Conservation (phyloP, 2,113 vertebrate species). For the Upupa epops region DNA sequence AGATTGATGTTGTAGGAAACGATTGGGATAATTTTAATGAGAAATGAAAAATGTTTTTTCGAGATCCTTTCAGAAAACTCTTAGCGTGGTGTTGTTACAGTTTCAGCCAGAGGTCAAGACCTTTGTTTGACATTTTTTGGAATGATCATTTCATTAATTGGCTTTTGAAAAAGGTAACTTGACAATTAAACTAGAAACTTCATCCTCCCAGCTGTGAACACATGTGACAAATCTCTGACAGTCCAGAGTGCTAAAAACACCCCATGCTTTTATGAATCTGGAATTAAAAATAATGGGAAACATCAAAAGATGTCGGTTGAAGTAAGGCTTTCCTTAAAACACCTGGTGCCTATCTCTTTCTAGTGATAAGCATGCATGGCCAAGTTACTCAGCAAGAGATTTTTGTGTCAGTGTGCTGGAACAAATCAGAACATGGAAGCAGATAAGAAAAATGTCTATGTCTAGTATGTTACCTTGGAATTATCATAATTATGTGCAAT, state of each 20-base stretch:
- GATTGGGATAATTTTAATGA: background rate
- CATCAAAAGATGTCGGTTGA: rapidly evolving
- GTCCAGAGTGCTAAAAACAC: background rate
- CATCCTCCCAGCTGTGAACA: background rate
- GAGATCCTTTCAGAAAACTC: background rate
- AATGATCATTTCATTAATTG: background rate
- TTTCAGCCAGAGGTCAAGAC: background rate
- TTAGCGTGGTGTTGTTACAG: background rate
- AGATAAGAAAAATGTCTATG: background rate
- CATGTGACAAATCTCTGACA: background rate
- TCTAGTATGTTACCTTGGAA: background rate
- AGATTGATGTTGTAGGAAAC: background rate
- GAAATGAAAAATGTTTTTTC: background rate
- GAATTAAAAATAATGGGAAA: background rate
- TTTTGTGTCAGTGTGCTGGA: background rate
- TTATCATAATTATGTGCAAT: background rate
- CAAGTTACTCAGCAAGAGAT: background rate
- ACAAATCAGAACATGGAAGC: background rate
- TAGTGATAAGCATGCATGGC: rapidly evolving
- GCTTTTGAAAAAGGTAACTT: background rate
- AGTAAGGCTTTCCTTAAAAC: background rate
- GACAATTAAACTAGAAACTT: background rate
- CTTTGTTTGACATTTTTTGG: background rate
- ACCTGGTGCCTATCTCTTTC: background rate
- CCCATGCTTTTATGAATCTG: background rate